Evolutionary conservation across 2,797 vertebrate species (phyloP).

Genomic region (Pygocentrus nattereri): DNA sequence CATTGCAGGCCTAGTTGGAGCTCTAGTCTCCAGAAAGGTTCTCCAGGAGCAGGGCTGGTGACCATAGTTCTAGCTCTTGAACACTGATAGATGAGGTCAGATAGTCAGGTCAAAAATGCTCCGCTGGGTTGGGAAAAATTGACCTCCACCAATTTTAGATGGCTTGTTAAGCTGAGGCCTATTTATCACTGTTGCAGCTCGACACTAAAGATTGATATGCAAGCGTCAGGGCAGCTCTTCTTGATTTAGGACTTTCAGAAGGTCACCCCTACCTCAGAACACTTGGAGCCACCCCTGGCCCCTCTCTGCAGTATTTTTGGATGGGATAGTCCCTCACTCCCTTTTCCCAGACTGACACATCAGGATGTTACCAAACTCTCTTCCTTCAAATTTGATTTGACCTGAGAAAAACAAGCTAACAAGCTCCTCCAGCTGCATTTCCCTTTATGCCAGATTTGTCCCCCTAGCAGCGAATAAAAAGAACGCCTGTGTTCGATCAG

Average conservation of each 20-base stretch:
- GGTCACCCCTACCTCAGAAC: neutral
- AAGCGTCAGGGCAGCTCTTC: neutral
- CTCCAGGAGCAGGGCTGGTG: no score
- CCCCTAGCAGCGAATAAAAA: neutral
- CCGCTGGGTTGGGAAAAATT: neutral
- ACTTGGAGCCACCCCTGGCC: no score
- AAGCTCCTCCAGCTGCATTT: slow-evolving; percentile 2
- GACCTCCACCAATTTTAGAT: slow-evolving; percentile 20
- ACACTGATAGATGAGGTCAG: neutral
- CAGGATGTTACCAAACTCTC: neutral
- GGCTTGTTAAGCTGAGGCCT: slow-evolving; percentile 1
- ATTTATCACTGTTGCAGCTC: neutral
- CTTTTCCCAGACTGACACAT: neutral
- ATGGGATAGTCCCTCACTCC: neutral
- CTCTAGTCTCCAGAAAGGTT: no score
- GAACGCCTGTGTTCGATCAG: neutral
- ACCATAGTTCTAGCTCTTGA: no score
- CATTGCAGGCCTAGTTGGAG: no score
- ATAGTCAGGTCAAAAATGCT: neutral
- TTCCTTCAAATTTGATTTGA: neutral
- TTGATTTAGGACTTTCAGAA: neutral
- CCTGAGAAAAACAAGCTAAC: slow-evolving; percentile 16
- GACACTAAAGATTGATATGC: neutral
- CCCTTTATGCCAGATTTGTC: neutral
- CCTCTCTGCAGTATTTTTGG: slow-evolving; percentile 12